Evolutionary conservation across 2,888 invertebrate genomes (phyloP).

Genomic region (Scrobipalpa atriplicella): DNA sequence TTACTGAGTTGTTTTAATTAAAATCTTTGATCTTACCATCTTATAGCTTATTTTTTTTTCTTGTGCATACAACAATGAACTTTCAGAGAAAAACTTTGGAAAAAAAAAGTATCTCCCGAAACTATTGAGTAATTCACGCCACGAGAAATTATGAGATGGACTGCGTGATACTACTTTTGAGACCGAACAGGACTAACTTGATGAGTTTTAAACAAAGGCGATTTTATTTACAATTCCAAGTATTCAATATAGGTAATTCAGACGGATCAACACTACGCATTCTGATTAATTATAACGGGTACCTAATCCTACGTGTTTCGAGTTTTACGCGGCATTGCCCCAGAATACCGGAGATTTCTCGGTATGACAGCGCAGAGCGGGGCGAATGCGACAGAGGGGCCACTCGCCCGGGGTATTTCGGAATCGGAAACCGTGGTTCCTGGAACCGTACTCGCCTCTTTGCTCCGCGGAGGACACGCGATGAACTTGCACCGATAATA

Average conservation of each 20-base stretch:
- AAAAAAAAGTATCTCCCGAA: too few species aligned
- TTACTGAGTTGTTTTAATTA: slow-evolving; percentile 43
- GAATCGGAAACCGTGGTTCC: slow-evolving; percentile 81
- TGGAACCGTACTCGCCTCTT: slow-evolving; percentile 70
- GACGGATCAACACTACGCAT: slow-evolving; percentile 70
- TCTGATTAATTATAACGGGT: slow-evolving; percentile 74
- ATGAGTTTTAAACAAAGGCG: slow-evolving; percentile 27
- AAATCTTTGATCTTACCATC: too few species aligned
- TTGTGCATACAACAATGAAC: too few species aligned
- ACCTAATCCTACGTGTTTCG: slow-evolving; percentile 72
- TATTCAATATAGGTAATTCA: slow-evolving; percentile 50
- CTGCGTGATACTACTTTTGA: slow-evolving; percentile 23
- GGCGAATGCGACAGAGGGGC: not conserved
- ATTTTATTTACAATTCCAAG: slow-evolving; percentile 38
- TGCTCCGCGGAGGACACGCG: slow-evolving; percentile 48
- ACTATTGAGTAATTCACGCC: not conserved
- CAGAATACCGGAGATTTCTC: slow-evolving; percentile 78
- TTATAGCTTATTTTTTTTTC: too few species aligned
- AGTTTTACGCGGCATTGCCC: slow-evolving; percentile 73
- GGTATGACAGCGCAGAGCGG: slow-evolving; percentile 49
- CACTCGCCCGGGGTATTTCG: slow-evolving; percentile 60
- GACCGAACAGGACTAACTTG: slow-evolving; percentile 36
- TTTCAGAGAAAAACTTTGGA: too few species aligned
- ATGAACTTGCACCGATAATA: slow-evolving; percentile 24
- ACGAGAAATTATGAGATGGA: not conserved